phyloP scores from a whole-genome alignment of 2,888 invertebrate species.

The Celastrina argiolus region DNA sequence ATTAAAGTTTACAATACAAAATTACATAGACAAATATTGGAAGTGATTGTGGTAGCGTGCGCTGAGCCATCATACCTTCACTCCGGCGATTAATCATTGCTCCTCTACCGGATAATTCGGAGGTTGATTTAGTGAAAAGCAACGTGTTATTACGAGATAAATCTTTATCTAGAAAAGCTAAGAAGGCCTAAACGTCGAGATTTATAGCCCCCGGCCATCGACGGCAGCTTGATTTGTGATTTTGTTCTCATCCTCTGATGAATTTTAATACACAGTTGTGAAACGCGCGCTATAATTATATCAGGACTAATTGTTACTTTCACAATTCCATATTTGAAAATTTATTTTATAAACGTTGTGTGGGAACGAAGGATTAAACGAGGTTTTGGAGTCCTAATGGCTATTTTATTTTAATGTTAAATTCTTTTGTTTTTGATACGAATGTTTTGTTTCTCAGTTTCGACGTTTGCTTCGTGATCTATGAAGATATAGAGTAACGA shows the following conservation, averaged over 20 bases:
- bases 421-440: neutral
- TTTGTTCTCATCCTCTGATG: conserved; percentile 71
- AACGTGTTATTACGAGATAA: conserved; percentile 77
- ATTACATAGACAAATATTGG: conserved; percentile 4
- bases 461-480: neutral
- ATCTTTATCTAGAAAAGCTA: conserved; percentile 79
- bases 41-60: conserved; percentile 31
- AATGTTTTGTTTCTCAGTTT: neutral
- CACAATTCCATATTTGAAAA: conserved; percentile 51
- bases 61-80: conserved; percentile 43
- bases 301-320: conserved; percentile 67
- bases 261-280: conserved; percentile 72
- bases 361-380: neutral
- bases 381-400: conserved; percentile 10
- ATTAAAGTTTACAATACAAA: neutral
- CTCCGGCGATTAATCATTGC: conserved; percentile 74
- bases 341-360: conserved; percentile 28
- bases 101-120: conserved; percentile 77
- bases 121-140: conserved; percentile 76
- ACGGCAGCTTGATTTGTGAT: conserved; percentile 72
- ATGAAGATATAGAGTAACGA: neutral
- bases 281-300: conserved; percentile 68
- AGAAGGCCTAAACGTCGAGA: conserved; percentile 76
- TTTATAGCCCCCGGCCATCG: conserved; percentile 67
- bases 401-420: neutral